phyloP scores from a whole-genome alignment of 2,113 vertebrate species.

The Jacana jacana region DNA sequence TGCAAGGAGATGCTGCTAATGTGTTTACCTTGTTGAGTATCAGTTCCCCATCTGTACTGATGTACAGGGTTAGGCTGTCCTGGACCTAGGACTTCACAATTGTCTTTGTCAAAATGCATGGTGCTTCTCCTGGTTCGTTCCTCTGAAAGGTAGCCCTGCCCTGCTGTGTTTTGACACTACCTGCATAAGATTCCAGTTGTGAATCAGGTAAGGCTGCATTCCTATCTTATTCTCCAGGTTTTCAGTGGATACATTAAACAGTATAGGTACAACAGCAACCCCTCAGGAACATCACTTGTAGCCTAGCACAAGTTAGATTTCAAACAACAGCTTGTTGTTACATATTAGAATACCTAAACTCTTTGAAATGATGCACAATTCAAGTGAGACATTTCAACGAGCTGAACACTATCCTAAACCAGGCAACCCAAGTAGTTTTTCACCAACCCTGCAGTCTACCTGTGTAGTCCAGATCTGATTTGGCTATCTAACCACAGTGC shows the following conservation, averaged over 20 bases:
- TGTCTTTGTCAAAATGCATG: neutral
- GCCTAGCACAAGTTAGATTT: neutral
- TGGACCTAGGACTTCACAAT: neutral
- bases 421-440: neutral
- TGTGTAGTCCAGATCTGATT: neutral
- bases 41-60: neutral
- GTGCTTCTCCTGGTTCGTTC: neutral
- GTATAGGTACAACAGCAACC: neutral
- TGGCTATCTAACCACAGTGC: neutral
- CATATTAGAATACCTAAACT: neutral
- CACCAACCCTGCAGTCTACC: neutral
- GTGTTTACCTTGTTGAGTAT: neutral
- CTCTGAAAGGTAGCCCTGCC: neutral
- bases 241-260: neutral
- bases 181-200: rapidly evolving
- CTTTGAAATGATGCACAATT: neutral
- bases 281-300: neutral
- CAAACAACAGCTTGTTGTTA: neutral
- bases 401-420: neutral
- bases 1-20: neutral
- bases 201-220: rapidly evolving
- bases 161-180: neutral
- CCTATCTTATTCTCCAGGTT: neutral
- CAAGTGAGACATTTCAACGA: neutral
- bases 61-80: neutral